Evolutionary conservation across 2,797 vertebrate genomes (phyloP).

Genomic region (Cygnus olor): DNA sequence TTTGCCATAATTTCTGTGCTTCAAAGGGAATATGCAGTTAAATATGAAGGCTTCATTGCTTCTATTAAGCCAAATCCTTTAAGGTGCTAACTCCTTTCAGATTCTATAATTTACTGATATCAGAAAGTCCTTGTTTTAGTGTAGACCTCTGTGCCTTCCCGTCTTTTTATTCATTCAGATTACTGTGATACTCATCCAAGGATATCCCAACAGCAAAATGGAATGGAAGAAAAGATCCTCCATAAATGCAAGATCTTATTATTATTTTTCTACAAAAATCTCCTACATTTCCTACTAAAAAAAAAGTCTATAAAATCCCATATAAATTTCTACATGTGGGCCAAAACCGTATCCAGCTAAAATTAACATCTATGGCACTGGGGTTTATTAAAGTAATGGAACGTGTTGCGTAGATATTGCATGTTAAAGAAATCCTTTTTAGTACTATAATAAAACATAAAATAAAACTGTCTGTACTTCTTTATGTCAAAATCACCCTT

Average conservation of each 20-base stretch:
- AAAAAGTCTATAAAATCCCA: not conserved
- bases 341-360: not conserved
- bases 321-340: not conserved
- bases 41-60: not conserved
- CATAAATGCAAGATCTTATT: not conserved
- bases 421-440: slow-evolving; percentile 38
- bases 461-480: slow-evolving; percentile 50
- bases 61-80: not conserved
- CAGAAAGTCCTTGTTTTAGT: not conserved
- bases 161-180: not conserved
- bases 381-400: slow-evolving; percentile 27
- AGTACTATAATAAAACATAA: slow-evolving; percentile 34
- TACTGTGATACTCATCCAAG: not conserved
- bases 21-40: not conserved
- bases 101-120: not conserved
- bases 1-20: not conserved
- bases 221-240: not conserved
- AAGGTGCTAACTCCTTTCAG: not conserved
- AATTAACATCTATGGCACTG: not conserved
- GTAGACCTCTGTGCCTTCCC: not conserved
- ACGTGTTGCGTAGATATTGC: not conserved
- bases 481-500: not conserved
- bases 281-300: not conserved
- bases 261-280: not conserved
- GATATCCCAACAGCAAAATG: not conserved